Percentiles rank a stretch among this genome's conserved stretches.
phyloP scores from a whole-genome alignment of 2,797 vertebrate genomes.

The Anguilla pacifica region DNA sequence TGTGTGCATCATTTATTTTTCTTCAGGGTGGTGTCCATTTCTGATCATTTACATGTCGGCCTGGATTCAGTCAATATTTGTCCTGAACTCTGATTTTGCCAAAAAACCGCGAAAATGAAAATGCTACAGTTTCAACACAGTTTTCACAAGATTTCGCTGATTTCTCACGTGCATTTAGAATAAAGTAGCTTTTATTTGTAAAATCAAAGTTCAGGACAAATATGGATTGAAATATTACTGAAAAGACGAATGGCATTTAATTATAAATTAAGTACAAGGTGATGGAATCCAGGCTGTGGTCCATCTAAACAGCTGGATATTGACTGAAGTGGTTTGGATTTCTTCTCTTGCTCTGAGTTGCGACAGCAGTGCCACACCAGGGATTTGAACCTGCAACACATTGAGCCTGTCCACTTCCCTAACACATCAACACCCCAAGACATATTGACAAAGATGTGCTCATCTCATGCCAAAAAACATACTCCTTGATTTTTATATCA shows the following conservation, averaged over 20 bases:
- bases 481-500: not conserved
- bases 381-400: not conserved
- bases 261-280: not conserved
- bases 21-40: not conserved
- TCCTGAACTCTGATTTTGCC: not conserved
- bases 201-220: not conserved
- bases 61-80: not conserved
- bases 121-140: not conserved
- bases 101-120: not conserved
- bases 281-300: not conserved
- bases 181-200: not conserved
- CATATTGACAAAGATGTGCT: not conserved
- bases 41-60: not conserved
- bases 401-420: not conserved
- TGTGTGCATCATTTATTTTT: not conserved
- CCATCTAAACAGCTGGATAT: not conserved
- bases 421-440: not conserved
- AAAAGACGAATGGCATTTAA: not conserved
- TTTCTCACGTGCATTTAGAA: not conserved
- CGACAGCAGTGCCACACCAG: not conserved
- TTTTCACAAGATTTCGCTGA: not conserved
- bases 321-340: not conserved
- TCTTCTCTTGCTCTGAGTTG: not conserved
- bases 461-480: not conserved
- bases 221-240: not conserved